Base-by-base conservation (phyloP, 2,797 vertebrate genomes). In the Falco naumanni region DNA sequence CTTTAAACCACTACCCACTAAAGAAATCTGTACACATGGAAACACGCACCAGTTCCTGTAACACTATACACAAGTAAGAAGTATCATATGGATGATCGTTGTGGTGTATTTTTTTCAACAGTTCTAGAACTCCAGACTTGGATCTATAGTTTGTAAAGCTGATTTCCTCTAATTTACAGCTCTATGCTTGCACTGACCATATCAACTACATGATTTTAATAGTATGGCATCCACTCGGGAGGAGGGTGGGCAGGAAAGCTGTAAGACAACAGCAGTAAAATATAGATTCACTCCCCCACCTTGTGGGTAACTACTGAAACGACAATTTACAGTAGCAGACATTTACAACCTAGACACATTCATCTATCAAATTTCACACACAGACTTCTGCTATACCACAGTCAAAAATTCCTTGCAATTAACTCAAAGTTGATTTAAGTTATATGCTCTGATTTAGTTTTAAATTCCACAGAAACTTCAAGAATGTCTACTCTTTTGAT, bases 301-400 rank as follows among this genome's bases (percentile, higher is more conserved):
- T 83, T 91, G 97, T 98, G 98, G 97, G 56, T 66, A 72, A 17
- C 8, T 22, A 4, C 17, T 19, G 95, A 87, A 95, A 98, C 85
- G 93, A 80, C 98, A 95, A 1, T 22, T 78, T 10, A n/a, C 6
- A 84, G 56, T 24, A 74, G 22, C 16, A 63, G 19, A 34, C 18
- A 28, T 48, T 26, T 64, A 57, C 20, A 77, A 24, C 48, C 41
- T 33, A 53, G 45, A 29, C 66, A 50, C 20, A 20, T 3, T 68
- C n/a, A 68, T 14, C 41, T 47, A 24, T 9, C 19, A 21, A 39
- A 59, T 15, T 81, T 57, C 70, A 54, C 26, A 69, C 41, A 61
- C 1, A 4, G 12, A 63, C 37, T 84, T 41, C 29, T 82, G 70
- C 70, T 66, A 25, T 20, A 75, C 15, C 34, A 15, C 41, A 76